phyloP scores from a whole-genome alignment of 1,140 invertebrate genomes.

The Periplaneta americana region DNA sequence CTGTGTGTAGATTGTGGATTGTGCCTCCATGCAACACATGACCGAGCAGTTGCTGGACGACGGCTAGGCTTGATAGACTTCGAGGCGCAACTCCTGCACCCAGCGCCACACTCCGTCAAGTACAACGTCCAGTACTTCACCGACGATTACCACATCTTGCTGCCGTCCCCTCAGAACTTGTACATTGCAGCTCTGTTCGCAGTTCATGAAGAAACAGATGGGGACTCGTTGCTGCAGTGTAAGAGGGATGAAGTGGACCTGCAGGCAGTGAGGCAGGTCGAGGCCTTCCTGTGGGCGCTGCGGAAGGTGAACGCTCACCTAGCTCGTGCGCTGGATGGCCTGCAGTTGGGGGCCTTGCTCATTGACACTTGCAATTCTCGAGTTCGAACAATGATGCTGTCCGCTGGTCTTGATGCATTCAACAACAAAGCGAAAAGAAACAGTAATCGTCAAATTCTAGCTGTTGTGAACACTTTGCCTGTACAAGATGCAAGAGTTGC shows the following conservation, averaged over 20 bases:
- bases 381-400: conserved; percentile 1
- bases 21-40: background rate
- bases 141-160: background rate
- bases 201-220: background rate
- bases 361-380: conserved; percentile 5
- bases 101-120: background rate
- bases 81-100: background rate
- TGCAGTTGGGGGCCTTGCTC: conserved; percentile 1
- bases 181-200: background rate
- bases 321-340: background rate
- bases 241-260: background rate
- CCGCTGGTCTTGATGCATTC: background rate
- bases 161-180: background rate
- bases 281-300: conserved; percentile 10
- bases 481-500: background rate
- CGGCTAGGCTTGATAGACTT: background rate
- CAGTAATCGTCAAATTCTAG: background rate
- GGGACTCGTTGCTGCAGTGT: background rate
- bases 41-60: background rate
- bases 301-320: background rate
- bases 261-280: background rate
- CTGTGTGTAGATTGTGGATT: background rate
- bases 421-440: background rate
- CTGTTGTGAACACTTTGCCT: background rate
- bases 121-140: background rate